A percentile compares a stretch with the other conserved stretches of the same genome.
These are phyloP conservation scores for Pseudocheirus occidentalis DNA, from an alignment of 2,797 vertebrate species.

Conservation along the genomic window DNA sequence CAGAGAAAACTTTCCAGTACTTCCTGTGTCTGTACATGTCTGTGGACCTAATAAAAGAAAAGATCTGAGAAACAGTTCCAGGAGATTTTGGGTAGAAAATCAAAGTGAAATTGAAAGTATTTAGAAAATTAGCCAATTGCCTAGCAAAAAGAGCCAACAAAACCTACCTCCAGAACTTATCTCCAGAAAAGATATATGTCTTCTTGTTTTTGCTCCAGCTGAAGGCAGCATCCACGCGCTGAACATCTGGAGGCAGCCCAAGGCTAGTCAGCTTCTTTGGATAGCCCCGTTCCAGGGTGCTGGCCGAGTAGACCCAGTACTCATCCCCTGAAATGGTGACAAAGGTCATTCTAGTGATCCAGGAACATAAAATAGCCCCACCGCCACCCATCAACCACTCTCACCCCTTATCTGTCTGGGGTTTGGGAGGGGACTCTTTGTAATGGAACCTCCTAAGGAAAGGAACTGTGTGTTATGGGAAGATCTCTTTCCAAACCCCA, in stretches of 20 bases:
- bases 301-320: slow-evolving; percentile 94
- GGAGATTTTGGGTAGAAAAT: not conserved
- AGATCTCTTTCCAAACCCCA: not conserved
- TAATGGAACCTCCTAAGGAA: not conserved
- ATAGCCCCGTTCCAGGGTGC: slow-evolving; percentile 92
- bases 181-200: slow-evolving; percentile 95
- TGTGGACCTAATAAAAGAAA: not conserved
- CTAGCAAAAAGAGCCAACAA: not conserved
- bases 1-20: not conserved
- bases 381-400: no score
- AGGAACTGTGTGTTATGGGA: not conserved
- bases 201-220: slow-evolving; percentile 96
- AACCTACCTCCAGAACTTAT: slow-evolving; percentile 97
- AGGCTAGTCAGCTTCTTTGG: slow-evolving; percentile 93
- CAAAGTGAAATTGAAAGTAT: not conserved
- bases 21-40: not conserved
- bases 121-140: not conserved
- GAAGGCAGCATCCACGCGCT: slow-evolving; percentile 92
- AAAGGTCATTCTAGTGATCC: not conserved
- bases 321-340: slow-evolving; percentile 89
- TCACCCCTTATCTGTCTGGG: not conserved
- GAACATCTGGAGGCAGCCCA: slow-evolving; percentile 91
- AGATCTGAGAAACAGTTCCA: not conserved
- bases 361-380: not conserved
- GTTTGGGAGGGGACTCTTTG: rapidly evolving